Percentiles rank a stretch among this genome's conserved stretches.
phyloP scores from a whole-genome alignment of 2,113 vertebrate genomes.

The Martes martes region DNA sequence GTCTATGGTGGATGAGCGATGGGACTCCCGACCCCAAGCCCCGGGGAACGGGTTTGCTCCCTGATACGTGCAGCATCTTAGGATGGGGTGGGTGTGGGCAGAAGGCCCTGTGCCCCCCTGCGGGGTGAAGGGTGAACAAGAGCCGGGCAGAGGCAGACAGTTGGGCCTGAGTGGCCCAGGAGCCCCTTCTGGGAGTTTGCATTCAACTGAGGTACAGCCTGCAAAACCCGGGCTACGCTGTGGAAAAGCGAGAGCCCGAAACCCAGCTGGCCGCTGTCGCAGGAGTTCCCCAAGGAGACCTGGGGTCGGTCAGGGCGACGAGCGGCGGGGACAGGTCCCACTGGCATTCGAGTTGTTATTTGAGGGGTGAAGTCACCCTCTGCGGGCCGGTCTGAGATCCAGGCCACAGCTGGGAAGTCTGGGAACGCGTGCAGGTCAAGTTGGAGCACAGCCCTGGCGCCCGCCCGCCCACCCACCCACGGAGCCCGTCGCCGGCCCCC shows the following conservation, averaged over 20 bases:
- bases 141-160: no score
- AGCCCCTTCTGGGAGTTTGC: no score
- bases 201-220: accelerated
- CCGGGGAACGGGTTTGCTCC: no score
- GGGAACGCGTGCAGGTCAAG: accelerated
- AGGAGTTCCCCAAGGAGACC: neutral
- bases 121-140: neutral
- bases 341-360: no score
- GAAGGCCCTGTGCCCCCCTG: neutral
- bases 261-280: accelerated
- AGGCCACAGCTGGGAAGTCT: neutral
- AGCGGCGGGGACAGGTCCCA: accelerated
- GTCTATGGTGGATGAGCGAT: neutral
- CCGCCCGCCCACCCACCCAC: no score
- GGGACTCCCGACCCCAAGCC: neutral
- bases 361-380: neutral
- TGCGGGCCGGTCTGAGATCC: no score
- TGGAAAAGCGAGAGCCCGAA: neutral
- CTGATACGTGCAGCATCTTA: neutral
- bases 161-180: accelerated
- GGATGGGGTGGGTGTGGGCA: neutral
- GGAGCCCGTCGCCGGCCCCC: neutral
- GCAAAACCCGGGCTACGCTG: accelerated
- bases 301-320: accelerated
- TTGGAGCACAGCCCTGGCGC: accelerated